These are phyloP conservation scores for Ambastaia sidthimunki DNA, from an alignment of 2,797 vertebrate genomes.

Conservation along the genomic window DNA sequence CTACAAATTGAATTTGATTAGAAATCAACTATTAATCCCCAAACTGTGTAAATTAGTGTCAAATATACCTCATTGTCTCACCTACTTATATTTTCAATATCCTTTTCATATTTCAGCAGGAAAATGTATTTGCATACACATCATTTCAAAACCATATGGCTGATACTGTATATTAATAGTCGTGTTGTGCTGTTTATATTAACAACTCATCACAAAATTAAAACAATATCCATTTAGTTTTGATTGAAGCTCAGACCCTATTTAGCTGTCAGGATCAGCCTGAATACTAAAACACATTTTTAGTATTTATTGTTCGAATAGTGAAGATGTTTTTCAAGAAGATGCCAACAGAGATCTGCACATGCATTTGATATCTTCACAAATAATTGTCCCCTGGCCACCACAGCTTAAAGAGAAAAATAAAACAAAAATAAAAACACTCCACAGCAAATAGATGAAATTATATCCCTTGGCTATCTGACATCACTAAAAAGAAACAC, in stretches of 20 bases:
- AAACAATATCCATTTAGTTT: neutral
- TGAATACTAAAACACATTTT: neutral
- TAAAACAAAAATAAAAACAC: conserved; percentile 47
- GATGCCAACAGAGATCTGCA: conserved; percentile 63
- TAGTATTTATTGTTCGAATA: neutral
- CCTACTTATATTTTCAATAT: neutral
- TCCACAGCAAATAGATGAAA: conserved; percentile 67
- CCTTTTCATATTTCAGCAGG: neutral
- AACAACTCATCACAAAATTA: neutral
- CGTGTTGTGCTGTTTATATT: neutral
- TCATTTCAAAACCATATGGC: neutral
- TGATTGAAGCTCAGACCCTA: neutral
- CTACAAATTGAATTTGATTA: too few relatives aligned
- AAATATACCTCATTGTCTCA: neutral
- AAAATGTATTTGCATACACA: neutral
- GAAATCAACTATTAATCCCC: too few relatives aligned
- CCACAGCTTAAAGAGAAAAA: conserved; percentile 59
- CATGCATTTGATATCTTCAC: conserved; percentile 62
- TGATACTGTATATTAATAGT: too few relatives aligned
- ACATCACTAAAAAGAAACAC: conserved; percentile 70
- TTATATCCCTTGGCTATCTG: conserved; percentile 55
- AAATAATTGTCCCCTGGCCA: conserved; percentile 61
- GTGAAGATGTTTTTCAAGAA: neutral
- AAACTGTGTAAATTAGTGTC: too few relatives aligned
- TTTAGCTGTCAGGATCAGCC: neutral